A percentile compares a stretch with the other conserved stretches of the same genome.
phyloP scores from a whole-genome alignment of 2,113 vertebrate species.

The Poicephalus meyeri region DNA sequence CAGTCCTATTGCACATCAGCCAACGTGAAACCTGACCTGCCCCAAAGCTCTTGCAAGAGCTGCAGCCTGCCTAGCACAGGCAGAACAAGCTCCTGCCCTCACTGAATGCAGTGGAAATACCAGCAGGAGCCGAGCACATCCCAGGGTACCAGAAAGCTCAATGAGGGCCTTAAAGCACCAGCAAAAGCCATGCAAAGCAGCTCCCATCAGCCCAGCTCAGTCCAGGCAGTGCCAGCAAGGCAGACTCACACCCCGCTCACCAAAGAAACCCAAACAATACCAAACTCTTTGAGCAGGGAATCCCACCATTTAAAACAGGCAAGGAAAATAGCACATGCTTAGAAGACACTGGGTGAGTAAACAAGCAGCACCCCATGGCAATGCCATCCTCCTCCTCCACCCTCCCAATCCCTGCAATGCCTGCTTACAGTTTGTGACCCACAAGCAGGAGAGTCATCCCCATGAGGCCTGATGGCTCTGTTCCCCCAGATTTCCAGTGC shows the following conservation, averaged over 20 bases:
- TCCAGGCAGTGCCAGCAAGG: not conserved
- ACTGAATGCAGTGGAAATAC: accelerated
- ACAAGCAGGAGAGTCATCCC: not conserved
- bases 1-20: not conserved
- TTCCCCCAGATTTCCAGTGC: accelerated
- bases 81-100: not conserved
- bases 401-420: accelerated
- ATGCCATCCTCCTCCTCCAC: not conserved
- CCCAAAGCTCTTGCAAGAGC: not conserved
- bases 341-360: not conserved
- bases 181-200: not conserved
- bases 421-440: not conserved
- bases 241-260: not conserved
- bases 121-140: not conserved
- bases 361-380: not conserved
- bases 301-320: not conserved
- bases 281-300: not conserved
- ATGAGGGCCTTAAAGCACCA: not conserved
- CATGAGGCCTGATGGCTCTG: accelerated
- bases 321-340: not conserved
- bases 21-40: not conserved
- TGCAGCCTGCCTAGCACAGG: not conserved
- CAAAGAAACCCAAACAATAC: not conserved
- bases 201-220: not conserved
- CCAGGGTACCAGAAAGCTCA: not conserved